Conservation (phyloP, 2,888 invertebrate genomes). For the Dromius quadrimaculatus region DNA sequence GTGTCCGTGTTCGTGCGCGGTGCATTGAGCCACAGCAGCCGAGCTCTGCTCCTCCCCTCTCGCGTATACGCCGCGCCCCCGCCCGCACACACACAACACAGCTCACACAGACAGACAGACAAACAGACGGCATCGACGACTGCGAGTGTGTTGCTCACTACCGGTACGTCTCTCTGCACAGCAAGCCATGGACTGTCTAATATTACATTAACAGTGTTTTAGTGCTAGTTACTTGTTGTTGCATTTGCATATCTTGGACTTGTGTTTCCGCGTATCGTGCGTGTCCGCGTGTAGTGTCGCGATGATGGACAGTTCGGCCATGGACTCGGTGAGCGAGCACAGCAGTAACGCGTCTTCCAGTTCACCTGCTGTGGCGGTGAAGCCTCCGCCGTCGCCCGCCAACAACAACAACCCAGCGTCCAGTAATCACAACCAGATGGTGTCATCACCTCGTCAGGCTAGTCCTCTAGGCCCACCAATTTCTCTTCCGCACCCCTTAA, state of each 20-base stretch:
- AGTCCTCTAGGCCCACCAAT: slow-evolving; percentile 68
- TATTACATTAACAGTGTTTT: slow-evolving; percentile 2
- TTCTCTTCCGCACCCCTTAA: slow-evolving; percentile 73
- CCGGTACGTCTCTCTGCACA: slow-evolving; percentile 64
- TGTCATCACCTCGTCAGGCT: slow-evolving; percentile 65
- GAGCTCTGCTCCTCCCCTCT: not conserved
- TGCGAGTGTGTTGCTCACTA: slow-evolving; percentile 59
- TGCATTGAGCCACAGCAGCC: slow-evolving; percentile 41
- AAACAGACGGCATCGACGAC: slow-evolving; percentile 52
- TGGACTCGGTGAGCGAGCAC: slow-evolving; percentile 73
- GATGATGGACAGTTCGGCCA: slow-evolving; percentile 71
- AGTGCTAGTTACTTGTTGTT: slow-evolving; percentile 50
- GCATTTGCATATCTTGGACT: slow-evolving; percentile 33
- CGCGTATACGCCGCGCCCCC: slow-evolving; percentile 59
- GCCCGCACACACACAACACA: slow-evolving; percentile 39
- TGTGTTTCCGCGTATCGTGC: slow-evolving; percentile 56
- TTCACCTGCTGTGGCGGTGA: slow-evolving; percentile 66
- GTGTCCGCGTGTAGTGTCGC: slow-evolving; percentile 52
- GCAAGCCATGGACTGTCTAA: slow-evolving; percentile 1
- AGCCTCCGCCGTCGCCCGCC: slow-evolving; percentile 67
- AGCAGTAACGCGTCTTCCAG: slow-evolving; percentile 70
- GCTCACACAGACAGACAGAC: slow-evolving; percentile 64
- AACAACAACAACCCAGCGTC: slow-evolving; percentile 61
- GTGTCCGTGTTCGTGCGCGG: slow-evolving; percentile 53
- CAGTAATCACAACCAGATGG: slow-evolving; percentile 62